Evolutionary conservation across 2,888 invertebrate genomes (phyloP), one percentile per base, ranked within the genome.

Genomic region (Trichopria drosophilae): DNA sequence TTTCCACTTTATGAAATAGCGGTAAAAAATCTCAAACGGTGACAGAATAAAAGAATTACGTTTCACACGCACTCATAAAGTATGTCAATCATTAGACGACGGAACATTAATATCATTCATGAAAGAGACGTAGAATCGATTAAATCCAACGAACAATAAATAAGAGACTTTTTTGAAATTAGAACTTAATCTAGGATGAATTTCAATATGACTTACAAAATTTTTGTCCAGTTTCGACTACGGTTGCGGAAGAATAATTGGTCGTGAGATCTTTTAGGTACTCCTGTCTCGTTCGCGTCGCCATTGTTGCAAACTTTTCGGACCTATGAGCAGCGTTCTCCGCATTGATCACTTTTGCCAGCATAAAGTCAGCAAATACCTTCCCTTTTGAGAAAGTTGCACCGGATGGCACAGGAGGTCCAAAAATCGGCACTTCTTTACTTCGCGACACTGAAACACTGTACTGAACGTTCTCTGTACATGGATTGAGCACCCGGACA

Each of bases 231-330:
- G 87, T 85, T 67, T 92, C 94, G 12, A 94, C 84, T 3, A 88
- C 82, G 4, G 88, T 87, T 39, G 86, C 84, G 10, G 90, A 87
- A 4, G 88, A 84, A 76, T 88, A 88, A 77, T 93, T 93, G 58
- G 84, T 83, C 20, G 93, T 88, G 64, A 95, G 81, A 77, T 97
- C 97, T 76, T 94, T 95, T 65, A 97, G 81, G 77, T 95, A 95
- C 78, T 96, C 96, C 73, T 94, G 92, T 59, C 96, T 81, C 31
- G 97, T 97, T 64, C 97, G 82, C 7, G 92, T 93, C 9, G 96
- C 95, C 95, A 97, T 96, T 37, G 93, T 93, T 44, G 91, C 90
- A 77, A 97, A 97, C 78, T 97, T 97, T 68, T 95, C 93, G 34
- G 95, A 94, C 60, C 71, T 67, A 72, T 96, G 94, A 9, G 95